Evolutionary conservation across 2,888 invertebrate genomes (phyloP), one percentile per base, ranked within the genome.

Genomic region (Melanophora roralis): DNA sequence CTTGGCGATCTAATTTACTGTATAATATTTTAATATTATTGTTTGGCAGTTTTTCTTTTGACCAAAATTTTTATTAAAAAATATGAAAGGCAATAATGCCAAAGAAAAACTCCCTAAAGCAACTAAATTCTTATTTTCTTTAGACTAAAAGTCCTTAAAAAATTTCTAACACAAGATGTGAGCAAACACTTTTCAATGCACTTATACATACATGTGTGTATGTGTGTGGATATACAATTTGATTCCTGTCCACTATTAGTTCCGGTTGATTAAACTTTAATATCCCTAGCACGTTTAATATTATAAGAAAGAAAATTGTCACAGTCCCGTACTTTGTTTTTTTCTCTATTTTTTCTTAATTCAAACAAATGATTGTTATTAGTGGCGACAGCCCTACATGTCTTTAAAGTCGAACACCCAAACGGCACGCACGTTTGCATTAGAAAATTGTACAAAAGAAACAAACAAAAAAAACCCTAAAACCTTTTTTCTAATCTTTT

Each of bases 211-310:
- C 1, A 11, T 8, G 19, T 27, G 6, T 27, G 6, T 27, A 3
- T 3, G 6, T 27, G 6, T 27, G 27, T 27, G 6, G 6, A 6
- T 27, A 27, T 9, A n/a, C 40, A 43, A 14, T 62, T 72, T 62
- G 27, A 34, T 43, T 27, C 6, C 6, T 27, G 27, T 34, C 49
- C 55, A 60, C 64, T 69, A 81, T 81, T 81, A 81, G 81, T 77
- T 78, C 77, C 74, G 81, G 69, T 74, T 81, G 81, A 81, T 69
- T 78, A 55, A 68, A 78, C 59, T 67, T 78, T 57, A 74, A 81
- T 77, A 73, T 69, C 78, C 65, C 45, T 40, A 34, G 16, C 78
- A 81, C 78, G 78, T 81, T 74, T 51, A 16, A 6, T 71, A 16
- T 53, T 53, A 45, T 16, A 32, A 64, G 45, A 38, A 69, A 64